Percentiles rank a stretch among this genome's conserved stretches.
phyloP scores from a whole-genome alignment of 2,113 vertebrate species.

The Excalfactoria chinensis region DNA sequence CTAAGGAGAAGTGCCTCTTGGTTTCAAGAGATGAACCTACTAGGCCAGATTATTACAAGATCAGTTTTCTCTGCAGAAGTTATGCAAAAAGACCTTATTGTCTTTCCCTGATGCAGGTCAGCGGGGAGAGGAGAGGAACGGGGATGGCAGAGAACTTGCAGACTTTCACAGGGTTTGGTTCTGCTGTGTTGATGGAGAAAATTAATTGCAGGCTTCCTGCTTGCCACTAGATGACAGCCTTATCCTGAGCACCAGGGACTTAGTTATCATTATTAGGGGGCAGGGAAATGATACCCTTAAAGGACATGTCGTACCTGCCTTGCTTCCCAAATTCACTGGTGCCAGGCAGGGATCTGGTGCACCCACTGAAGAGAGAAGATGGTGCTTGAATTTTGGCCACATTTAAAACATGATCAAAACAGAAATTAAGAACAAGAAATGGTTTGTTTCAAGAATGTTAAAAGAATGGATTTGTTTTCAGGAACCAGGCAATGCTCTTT shows the following conservation, averaged over 20 bases:
- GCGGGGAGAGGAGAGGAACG: neutral
- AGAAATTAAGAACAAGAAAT: neutral
- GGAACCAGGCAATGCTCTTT: neutral
- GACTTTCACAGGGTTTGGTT: neutral
- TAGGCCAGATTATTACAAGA: neutral
- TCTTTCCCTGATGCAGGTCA: neutral
- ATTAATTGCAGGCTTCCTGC: slow-evolving; percentile 13
- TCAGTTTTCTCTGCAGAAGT: neutral
- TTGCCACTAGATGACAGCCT: slow-evolving; percentile 65
- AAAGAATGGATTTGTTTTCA: neutral
- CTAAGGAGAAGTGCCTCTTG: neutral
- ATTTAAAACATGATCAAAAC: neutral
- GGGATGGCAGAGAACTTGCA: neutral
- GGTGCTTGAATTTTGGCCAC: neutral
- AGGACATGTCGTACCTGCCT: neutral
- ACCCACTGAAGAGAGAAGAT: neutral
- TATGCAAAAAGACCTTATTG: neutral
- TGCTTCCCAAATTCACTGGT: neutral
- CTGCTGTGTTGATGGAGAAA: neutral
- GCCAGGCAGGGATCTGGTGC: neutral
- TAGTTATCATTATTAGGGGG: neutral
- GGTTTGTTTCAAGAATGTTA: neutral
- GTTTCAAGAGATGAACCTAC: neutral
- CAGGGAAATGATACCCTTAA: neutral
- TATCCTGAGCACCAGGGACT: neutral